Percentiles rank a stretch among this genome's conserved stretches.
Evolutionary conservation across 2,113 vertebrate species (phyloP).

Genomic region (Spea bombifrons): DNA sequence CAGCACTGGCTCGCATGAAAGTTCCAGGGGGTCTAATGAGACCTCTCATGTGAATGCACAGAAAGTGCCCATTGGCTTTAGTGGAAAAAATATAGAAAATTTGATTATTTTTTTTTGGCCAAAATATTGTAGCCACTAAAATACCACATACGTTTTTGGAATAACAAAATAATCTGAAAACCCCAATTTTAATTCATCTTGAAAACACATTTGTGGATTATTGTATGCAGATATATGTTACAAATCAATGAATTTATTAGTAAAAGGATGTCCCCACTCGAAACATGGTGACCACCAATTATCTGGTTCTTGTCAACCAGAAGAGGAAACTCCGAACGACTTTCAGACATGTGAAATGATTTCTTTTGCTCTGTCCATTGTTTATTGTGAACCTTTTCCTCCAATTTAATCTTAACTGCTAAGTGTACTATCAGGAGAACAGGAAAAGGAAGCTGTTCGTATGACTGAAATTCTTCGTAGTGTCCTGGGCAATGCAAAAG

Average conservation of each 20-base stretch:
- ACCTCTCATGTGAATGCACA: too few relatives aligned
- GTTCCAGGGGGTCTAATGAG: too few relatives aligned
- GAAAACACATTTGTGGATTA: too few relatives aligned
- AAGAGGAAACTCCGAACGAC: constrained; percentile 11
- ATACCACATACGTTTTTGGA: too few relatives aligned
- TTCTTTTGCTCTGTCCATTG: constrained; percentile 25
- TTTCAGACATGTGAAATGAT: constrained; percentile 23
- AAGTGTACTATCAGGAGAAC: constrained; percentile 1
- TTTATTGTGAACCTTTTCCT: constrained; percentile 29
- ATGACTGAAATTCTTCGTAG: constrained; percentile 5
- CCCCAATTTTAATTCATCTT: too few relatives aligned
- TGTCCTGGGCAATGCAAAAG: background rate
- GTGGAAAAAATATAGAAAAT: too few relatives aligned
- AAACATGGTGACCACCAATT: background rate
- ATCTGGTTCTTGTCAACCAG: constrained; percentile 5
- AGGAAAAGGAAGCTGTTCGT: constrained; percentile 27
- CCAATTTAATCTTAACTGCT: constrained; percentile 1
- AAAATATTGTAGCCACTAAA: too few relatives aligned
- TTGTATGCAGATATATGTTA: background rate
- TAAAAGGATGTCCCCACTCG: background rate
- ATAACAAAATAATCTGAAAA: background rate
- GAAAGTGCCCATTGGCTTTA: too few relatives aligned
- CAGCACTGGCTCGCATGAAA: too few relatives aligned
- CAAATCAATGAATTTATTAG: background rate
- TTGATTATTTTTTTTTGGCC: too few relatives aligned